Conservation (phyloP, 1,140 invertebrate genomes). For the Drosophila fuyamai region DNA sequence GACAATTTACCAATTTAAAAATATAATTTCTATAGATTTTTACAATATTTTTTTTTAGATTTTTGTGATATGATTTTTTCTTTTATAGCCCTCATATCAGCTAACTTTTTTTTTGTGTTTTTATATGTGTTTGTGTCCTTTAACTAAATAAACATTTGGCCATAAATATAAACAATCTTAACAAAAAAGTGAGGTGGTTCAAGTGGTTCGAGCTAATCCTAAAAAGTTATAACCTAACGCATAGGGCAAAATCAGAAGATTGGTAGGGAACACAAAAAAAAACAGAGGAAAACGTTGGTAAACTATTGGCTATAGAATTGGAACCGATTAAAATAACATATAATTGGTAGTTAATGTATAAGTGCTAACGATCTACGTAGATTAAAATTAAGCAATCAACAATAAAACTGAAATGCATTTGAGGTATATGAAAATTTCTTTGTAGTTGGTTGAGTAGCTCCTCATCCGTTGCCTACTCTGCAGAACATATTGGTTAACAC, state of each 20-base stretch:
- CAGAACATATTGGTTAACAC: conserved; percentile 40
- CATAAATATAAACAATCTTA: conserved; percentile 66
- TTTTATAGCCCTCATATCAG: conserved; percentile 35
- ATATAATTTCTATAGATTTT: conserved; percentile 31
- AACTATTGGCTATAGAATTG: conserved; percentile 30
- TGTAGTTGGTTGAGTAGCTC: conserved; percentile 80
- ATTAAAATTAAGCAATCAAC: conserved; percentile 79
- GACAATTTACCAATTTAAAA: conserved; percentile 33
- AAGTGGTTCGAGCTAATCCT: conserved; percentile 74
- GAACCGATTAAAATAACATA: conserved; percentile 48
- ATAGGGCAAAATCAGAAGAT: conserved; percentile 42
- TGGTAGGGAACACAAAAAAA: conserved; percentile 31
- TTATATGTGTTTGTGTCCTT: conserved; percentile 24
- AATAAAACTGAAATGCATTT: conserved; percentile 84
- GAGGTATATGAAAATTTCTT: conserved; percentile 85
- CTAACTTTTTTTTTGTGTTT: conserved; percentile 11
- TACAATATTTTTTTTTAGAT: conserved; percentile 26
- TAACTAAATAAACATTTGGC: conserved; percentile 59
- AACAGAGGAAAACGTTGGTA: conserved; percentile 28
- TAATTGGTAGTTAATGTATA: conserved; percentile 24
- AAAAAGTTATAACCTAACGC: conserved; percentile 53
- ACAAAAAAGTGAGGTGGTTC: conserved; percentile 80
- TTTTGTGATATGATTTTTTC: conserved; percentile 62
- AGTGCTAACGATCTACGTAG: conserved; percentile 38
- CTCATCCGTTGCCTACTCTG: conserved; percentile 30